phyloP scores from a whole-genome alignment of 2,113 vertebrate species.

The Trogon melanurus region DNA sequence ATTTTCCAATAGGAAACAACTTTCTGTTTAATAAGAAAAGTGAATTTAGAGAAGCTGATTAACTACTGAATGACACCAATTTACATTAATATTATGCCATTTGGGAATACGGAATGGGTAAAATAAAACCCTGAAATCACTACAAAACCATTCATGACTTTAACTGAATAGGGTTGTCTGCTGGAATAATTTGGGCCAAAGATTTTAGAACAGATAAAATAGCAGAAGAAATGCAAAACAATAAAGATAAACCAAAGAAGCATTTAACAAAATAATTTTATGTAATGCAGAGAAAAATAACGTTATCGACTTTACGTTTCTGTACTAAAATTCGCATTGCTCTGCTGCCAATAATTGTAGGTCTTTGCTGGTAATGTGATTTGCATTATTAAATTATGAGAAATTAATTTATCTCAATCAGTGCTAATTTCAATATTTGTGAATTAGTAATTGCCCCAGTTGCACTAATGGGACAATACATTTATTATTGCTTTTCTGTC shows the following conservation, averaged over 20 bases:
- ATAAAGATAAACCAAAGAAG: neutral
- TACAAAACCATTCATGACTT: neutral
- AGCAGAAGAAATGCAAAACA: neutral
- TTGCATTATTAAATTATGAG: constrained; percentile 77
- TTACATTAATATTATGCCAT: neutral
- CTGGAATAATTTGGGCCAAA: neutral
- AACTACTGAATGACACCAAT: neutral
- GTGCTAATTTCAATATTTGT: constrained; percentile 78
- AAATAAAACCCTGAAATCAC: neutral
- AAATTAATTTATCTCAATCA: constrained; percentile 74
- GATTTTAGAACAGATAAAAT: neutral
- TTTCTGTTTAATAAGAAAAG: neutral
- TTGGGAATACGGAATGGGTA: neutral
- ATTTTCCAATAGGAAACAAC: neutral
- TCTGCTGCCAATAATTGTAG: neutral
- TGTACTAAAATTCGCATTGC: neutral
- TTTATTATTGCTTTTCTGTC: constrained; percentile 67
- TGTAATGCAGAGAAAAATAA: neutral
- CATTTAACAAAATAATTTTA: neutral
- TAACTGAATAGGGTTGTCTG: neutral
- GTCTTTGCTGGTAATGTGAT: constrained; percentile 14
- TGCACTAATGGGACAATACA: constrained; percentile 60
- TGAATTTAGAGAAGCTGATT: neutral
- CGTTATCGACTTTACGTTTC: neutral
- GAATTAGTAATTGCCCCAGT: constrained; percentile 69